These are phyloP conservation scores for Pheosia gnoma DNA, from an alignment of 2,888 invertebrate species.

Conservation along the genomic window DNA sequence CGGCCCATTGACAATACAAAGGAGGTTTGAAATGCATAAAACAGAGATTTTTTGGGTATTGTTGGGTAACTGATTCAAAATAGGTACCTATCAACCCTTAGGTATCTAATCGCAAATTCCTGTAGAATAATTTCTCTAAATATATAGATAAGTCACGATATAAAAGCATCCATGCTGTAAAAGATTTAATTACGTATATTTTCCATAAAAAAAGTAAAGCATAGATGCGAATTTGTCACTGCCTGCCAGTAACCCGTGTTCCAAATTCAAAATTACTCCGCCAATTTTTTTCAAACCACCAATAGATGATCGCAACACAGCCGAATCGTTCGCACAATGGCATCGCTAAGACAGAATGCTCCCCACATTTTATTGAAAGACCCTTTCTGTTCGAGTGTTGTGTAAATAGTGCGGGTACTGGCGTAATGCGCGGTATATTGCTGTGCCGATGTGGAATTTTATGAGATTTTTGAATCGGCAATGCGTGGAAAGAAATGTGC, in stretches of 20 bases:
- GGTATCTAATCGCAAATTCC: no score
- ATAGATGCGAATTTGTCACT: no score
- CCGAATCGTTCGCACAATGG: conserved; percentile 72
- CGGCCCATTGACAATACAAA: conserved; percentile 63
- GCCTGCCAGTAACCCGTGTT: background rate
- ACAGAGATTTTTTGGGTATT: conserved; percentile 29
- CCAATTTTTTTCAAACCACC: conserved; percentile 32
- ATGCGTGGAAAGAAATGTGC: background rate
- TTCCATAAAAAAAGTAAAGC: no score
- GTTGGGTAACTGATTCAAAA: background rate
- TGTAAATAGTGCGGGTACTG: conserved; percentile 76
- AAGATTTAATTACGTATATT: no score
- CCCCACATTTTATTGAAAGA: conserved; percentile 82
- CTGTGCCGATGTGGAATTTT: conserved; percentile 45
- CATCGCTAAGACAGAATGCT: conserved; percentile 74
- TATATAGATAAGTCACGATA: no score
- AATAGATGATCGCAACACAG: conserved; percentile 59
- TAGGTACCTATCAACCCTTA: no score
- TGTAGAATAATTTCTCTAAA: no score
- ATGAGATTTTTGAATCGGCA: background rate
- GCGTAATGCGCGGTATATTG: conserved; percentile 76
- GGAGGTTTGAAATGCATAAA: conserved; percentile 28
- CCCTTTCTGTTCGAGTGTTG: conserved; percentile 81
- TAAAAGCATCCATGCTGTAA: no score
- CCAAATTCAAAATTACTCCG: background rate